Base-by-base conservation (phyloP, 2,888 invertebrate species). In the Lasioglossum leucozonium region DNA sequence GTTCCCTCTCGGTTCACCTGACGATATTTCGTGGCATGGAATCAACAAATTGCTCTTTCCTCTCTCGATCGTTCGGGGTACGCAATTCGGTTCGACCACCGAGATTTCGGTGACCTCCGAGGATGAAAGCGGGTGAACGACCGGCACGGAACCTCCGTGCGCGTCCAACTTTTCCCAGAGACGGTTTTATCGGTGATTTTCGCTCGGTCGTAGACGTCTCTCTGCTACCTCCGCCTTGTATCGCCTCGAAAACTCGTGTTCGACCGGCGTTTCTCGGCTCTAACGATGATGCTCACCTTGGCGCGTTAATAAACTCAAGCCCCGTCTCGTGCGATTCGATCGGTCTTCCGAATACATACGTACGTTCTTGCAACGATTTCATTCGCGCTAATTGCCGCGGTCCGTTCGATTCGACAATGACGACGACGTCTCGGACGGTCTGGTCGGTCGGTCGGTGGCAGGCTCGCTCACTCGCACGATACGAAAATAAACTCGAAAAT, bases 251-350 rank as follows among this genome's bases (percentile, higher is more conserved):
- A 69, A 82, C 77, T 88, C 84, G 84, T 89, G 82, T 88, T 79
- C 79, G 75, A 30, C 51, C 51, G 78, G 55, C 67, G 79, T 83
- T 82, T 75, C 81, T 62, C 88, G 72, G 67, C 84, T 87, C 82
- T 88, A 90, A 90, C 90, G 90, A 90, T 83, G 89, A 88, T 87
- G 90, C 85, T 90, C 87, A 90, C 90, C 90, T 90, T 90, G 90
- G 79, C 71, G 78, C 90, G 87, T 90, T 87, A 85, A 88, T 88
- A 87, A 87, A 85, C 77, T 74, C 83, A 75, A 58, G 58, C 72
- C 69, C 37, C 65, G 74, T 72, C 69, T 34, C 81, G 37, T 72
- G 74, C 81, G 58, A 77, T 78, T 79, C 47, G 73, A 69, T 62
- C 42, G 62, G 77, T 72, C 78, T 82, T 72, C 51, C 72, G 58